A percentile compares a stretch with the other conserved stretches of the same genome.
Evolutionary conservation across 2,888 invertebrate species (phyloP).

Genomic region (Onthophagus sagittarius): DNA sequence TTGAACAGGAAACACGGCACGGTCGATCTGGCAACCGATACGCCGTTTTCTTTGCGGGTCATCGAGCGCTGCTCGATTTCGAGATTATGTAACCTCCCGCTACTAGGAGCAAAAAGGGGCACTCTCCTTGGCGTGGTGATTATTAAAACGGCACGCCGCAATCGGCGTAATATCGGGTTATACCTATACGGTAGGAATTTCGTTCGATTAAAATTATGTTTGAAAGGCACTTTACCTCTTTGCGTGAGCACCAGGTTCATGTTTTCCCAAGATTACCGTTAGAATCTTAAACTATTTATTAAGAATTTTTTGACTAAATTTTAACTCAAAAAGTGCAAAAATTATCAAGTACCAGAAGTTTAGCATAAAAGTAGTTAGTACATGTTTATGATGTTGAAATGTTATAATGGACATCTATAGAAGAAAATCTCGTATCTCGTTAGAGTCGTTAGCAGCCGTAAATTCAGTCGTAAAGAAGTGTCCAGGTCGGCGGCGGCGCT

Average conservation of each 20-base stretch:
- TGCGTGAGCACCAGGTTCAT: not conserved
- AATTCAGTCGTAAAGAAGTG: not conserved
- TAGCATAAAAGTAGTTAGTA: not conserved
- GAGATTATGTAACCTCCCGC: not conserved
- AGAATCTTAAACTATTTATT: not conserved
- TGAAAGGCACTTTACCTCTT: not conserved
- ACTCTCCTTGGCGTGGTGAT: not conserved
- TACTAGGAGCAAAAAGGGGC: not conserved
- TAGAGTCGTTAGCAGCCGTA: not conserved
- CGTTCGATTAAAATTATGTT: not conserved
- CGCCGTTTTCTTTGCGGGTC: conserved; percentile 16
- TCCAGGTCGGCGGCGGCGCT: not conserved
- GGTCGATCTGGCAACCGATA: conserved; percentile 7
- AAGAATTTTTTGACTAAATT: not conserved
- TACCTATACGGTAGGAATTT: not conserved
- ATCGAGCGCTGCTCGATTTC: conserved; percentile 11
- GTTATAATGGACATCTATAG: not conserved
- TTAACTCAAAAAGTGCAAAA: too few species aligned
- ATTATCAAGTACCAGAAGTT: not conserved
- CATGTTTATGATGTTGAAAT: not conserved
- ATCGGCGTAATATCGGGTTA: not conserved
- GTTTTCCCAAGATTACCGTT: not conserved
- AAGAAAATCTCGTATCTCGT: not conserved
- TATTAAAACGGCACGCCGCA: not conserved
- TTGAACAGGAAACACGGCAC: conserved; percentile 28